Percentiles rank a stretch among this genome's conserved stretches.
These are phyloP conservation scores for Orbicella faveolata DNA, from an alignment of 64 coral and sea anemone genomes.

Conservation along the genomic window DNA sequence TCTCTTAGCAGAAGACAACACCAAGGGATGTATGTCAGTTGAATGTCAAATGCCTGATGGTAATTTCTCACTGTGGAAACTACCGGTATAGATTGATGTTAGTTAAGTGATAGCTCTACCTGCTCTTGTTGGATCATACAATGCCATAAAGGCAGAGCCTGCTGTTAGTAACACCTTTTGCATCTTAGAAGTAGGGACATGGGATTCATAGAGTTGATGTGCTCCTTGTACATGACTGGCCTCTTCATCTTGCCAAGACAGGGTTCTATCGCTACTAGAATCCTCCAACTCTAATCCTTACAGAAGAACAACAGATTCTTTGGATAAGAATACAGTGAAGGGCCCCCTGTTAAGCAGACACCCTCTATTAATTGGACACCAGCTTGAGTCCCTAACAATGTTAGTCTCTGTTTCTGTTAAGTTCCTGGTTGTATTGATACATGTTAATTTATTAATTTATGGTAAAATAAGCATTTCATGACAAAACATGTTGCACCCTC, in stretches of 20 bases:
- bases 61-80: no score
- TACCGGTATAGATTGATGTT: background rate
- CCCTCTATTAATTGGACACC: no score
- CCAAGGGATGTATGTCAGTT: no score
- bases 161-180: conserved; percentile 62
- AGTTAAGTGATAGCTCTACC: background rate
- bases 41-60: no score
- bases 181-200: conserved; percentile 61
- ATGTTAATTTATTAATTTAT: no score
- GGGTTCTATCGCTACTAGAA: background rate
- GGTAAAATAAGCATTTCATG: no score
- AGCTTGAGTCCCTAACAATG: no score
- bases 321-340: background rate
- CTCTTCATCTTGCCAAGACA: background rate
- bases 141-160: conserved; percentile 74
- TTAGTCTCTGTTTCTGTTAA: no score
- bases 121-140: conserved; percentile 73
- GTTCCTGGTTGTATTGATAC: no score
- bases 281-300: conserved; percentile 24
- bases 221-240: background rate
- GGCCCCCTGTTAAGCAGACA: no score
- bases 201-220: conserved; percentile 64
- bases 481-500: no score
- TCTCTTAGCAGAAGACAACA: no score
- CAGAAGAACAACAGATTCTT: background rate